A percentile compares a stretch with the other conserved stretches of the same genome.
phyloP scores from a whole-genome alignment of 2,888 invertebrate species.

The Cecidostiba fungosa region DNA sequence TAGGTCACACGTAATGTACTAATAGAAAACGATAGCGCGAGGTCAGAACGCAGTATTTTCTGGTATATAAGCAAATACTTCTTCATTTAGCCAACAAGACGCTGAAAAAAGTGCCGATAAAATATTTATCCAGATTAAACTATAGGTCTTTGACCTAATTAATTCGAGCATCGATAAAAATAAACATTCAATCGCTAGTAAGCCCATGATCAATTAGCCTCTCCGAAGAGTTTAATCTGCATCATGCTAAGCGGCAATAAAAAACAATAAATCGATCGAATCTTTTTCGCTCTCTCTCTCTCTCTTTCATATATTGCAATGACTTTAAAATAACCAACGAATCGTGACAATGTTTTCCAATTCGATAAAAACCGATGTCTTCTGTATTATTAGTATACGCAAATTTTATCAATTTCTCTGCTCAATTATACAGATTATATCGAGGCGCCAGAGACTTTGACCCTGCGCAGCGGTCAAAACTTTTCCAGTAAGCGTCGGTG shows the following conservation, averaged over 20 bases:
- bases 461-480: background rate
- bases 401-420: too few relatives aligned
- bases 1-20: too few relatives aligned
- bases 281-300: background rate
- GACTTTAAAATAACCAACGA: too few relatives aligned
- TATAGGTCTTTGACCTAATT: slow-evolving; percentile 8
- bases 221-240: background rate
- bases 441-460: background rate
- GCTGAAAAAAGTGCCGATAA: background rate
- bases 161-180: background rate
- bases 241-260: background rate
- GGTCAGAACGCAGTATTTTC: background rate
- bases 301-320: too few relatives aligned
- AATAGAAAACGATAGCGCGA: too few relatives aligned
- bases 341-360: too few relatives aligned
- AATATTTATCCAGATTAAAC: background rate
- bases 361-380: too few relatives aligned
- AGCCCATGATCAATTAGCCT: background rate
- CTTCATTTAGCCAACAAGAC: background rate
- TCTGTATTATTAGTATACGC: too few relatives aligned
- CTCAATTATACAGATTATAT: background rate
- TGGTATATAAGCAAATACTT: too few relatives aligned
- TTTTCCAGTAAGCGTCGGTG: background rate
- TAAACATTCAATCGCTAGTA: background rate
- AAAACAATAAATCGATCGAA: background rate